Evolutionary conservation across 2,113 vertebrate species (phyloP).

Genomic region (Circaetus gallicus): DNA sequence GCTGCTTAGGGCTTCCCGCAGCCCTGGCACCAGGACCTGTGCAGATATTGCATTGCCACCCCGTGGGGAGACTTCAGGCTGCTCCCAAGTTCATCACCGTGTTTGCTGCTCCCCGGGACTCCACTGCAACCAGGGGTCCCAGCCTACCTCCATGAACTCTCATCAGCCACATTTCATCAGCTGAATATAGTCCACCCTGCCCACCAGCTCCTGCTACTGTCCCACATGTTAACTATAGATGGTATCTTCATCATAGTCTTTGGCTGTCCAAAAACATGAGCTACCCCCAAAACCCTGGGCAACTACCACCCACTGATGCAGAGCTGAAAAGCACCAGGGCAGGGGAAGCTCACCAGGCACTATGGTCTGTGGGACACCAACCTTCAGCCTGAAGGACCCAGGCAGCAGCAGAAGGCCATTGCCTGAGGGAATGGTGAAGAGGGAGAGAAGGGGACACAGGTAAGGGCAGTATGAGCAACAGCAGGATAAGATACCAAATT

Average conservation of each 20-base stretch:
- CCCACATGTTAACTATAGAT: not conserved
- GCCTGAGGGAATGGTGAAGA: accelerated
- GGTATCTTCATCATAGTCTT: not conserved
- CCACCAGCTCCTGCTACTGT: not conserved
- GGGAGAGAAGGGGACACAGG: not conserved
- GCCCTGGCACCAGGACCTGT: not conserved
- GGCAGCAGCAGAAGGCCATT: not conserved
- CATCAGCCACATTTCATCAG: not conserved
- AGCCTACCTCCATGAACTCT: not conserved
- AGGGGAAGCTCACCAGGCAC: not conserved
- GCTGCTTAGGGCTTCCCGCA: not conserved
- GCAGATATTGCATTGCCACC: not conserved
- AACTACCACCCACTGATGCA: not conserved
- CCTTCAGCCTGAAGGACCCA: not conserved
- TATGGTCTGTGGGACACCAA: not conserved
- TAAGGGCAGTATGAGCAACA: not conserved
- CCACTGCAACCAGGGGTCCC: not conserved
- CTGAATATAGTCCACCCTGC: not conserved
- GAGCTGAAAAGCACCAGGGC: not conserved
- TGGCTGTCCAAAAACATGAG: not conserved
- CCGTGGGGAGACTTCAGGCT: not conserved
- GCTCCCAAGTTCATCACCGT: not conserved
- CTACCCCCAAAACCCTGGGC: not conserved
- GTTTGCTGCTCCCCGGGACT: accelerated
- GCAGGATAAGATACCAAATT: not conserved